These are phyloP conservation scores for Norana najaformis DNA, from an alignment of 2,888 invertebrate genomes.

Conservation along the genomic window DNA sequence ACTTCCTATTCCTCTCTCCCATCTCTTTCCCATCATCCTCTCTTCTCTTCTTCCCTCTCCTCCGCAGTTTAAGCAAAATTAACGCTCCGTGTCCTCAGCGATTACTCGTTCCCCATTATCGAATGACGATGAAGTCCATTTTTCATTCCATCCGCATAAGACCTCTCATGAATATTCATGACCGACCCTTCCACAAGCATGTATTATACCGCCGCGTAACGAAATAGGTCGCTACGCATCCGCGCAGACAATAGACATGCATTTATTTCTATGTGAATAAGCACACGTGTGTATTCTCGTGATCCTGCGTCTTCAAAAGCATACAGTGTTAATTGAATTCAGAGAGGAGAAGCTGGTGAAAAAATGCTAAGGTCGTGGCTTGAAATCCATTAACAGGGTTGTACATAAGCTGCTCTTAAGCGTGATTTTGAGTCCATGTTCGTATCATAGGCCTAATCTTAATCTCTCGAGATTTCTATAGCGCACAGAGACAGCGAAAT, in stretches of 20 bases:
- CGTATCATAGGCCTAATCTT: too few species aligned
- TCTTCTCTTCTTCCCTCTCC: background rate
- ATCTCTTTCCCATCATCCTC: background rate
- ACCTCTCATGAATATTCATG: slow-evolving; percentile 13
- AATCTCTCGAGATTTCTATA: too few species aligned
- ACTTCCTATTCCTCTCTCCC: background rate
- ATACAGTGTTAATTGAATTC: background rate
- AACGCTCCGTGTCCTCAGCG: background rate
- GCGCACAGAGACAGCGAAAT: too few species aligned
- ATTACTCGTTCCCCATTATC: background rate
- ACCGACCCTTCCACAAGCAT: background rate
- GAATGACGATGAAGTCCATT: background rate
- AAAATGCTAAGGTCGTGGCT: too few species aligned
- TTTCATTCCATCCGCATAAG: background rate
- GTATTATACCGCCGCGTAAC: background rate
- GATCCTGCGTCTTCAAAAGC: background rate
- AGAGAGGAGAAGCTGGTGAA: too few species aligned
- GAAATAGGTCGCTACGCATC: background rate
- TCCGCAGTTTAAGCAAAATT: background rate
- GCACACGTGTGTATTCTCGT: background rate
- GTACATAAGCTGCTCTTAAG: too few species aligned
- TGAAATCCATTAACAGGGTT: too few species aligned
- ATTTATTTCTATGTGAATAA: background rate
- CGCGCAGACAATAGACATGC: background rate
- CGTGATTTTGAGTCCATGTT: too few species aligned